phyloP scores from a whole-genome alignment of 2,113 vertebrate genomes.

The Saguinus imperator region DNA sequence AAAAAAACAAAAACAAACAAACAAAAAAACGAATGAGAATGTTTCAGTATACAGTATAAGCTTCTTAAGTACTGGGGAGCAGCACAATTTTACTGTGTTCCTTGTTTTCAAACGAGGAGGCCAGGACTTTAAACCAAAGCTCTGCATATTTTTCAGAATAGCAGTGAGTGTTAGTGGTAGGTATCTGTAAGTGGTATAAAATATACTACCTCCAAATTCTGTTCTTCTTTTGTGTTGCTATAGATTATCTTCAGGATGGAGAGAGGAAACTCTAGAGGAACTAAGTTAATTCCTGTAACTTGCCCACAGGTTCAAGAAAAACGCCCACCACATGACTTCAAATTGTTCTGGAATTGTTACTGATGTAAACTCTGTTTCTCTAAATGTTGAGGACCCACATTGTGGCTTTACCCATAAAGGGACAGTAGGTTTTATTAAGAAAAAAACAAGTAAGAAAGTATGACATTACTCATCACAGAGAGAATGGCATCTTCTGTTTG shows the following conservation, averaged over 20 bases:
- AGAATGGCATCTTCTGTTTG: background rate
- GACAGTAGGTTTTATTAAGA: background rate
- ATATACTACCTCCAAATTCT: background rate
- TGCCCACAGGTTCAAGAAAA: slow-evolving; percentile 14
- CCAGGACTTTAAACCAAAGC: background rate
- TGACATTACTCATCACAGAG: background rate
- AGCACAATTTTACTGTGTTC: background rate
- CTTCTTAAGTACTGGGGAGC: background rate
- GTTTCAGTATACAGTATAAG: background rate
- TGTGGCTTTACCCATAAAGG: background rate
- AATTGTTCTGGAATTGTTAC: background rate
- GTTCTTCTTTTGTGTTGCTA: background rate
- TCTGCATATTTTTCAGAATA: background rate
- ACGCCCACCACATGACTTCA: background rate
- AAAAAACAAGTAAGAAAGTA: background rate
- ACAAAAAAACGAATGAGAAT: background rate
- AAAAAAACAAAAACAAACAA: background rate
- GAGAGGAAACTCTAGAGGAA: background rate
- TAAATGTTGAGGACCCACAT: background rate
- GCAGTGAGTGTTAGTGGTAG: background rate
- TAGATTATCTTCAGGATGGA: background rate
- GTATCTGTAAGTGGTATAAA: background rate
- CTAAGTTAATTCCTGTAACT: slow-evolving; percentile 38
- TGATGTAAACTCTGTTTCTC: background rate
- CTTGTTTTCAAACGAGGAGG: background rate